phyloP scores from a whole-genome alignment of 2,888 invertebrate genomes.

The Lypha dubia region DNA sequence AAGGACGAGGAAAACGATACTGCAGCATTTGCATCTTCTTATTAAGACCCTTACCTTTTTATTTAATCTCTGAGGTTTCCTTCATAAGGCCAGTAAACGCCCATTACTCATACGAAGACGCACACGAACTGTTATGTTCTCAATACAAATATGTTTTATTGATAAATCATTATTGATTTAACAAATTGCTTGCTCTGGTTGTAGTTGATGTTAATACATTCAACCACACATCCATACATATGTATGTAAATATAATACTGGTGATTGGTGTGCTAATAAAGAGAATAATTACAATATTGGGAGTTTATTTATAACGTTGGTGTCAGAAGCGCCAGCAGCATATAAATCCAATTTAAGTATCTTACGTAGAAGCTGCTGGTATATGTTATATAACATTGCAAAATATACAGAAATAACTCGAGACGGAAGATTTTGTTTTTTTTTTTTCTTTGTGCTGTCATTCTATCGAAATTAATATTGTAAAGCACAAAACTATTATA shows the following conservation, averaged over 20 bases:
- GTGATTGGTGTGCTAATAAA: slow-evolving; percentile 68
- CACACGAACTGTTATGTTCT: slow-evolving; percentile 17
- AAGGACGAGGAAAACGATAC: background rate
- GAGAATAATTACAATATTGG: slow-evolving; percentile 65
- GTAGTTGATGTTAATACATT: background rate
- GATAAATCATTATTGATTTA: slow-evolving; percentile 3
- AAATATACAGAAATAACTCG: too few species aligned
- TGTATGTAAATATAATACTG: slow-evolving; percentile 16
- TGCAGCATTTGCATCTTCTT: slow-evolving; percentile 50
- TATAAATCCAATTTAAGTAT: slow-evolving; percentile 75
- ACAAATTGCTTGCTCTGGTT: slow-evolving; percentile 7
- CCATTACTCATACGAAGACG: slow-evolving; percentile 20
- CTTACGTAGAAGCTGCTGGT: slow-evolving; percentile 63
- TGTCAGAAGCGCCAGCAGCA: slow-evolving; percentile 74
- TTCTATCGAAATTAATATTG: too few species aligned
- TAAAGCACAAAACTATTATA: too few species aligned
- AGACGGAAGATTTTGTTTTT: too few species aligned
- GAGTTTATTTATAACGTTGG: slow-evolving; percentile 60
- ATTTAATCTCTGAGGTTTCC: slow-evolving; percentile 17
- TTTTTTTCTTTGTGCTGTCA: too few species aligned
- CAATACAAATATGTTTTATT: slow-evolving; percentile 3
- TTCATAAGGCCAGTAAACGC: background rate
- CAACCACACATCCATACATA: slow-evolving; percentile 2
- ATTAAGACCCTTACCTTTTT: slow-evolving; percentile 56
- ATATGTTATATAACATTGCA: slow-evolving; percentile 67